Evolutionary conservation across 2,888 invertebrate species (phyloP).

Genomic region (Phorcus lineatus): DNA sequence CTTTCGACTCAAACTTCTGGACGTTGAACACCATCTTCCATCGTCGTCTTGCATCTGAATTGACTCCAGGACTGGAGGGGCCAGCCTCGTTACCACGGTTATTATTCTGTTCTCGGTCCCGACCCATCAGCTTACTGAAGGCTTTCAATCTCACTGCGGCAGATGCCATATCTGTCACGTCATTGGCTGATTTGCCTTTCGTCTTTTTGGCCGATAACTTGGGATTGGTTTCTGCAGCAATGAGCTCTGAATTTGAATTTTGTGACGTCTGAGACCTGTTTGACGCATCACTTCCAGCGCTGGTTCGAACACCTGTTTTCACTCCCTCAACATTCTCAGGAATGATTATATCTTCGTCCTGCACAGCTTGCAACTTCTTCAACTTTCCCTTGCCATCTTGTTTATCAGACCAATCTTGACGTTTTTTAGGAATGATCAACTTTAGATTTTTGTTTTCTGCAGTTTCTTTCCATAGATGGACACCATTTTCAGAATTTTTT

Average conservation of each 20-base stretch:
- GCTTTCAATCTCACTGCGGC: not conserved
- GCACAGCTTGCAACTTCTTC: not conserved
- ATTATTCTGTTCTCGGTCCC: conserved; percentile 29
- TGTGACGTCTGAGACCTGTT: conserved; percentile 27
- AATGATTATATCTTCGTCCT: not conserved
- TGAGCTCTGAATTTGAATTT: conserved; percentile 27
- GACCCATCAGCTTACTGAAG: conserved; percentile 20
- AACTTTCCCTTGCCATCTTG: not conserved
- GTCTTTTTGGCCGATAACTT: not conserved
- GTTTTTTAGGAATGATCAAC: conserved; percentile 31
- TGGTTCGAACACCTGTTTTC: not conserved
- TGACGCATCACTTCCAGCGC: conserved; percentile 31
- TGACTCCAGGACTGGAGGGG: conserved; percentile 17
- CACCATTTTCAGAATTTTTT: not conserved
- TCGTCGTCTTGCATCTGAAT: conserved; percentile 40
- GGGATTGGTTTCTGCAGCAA: not conserved
- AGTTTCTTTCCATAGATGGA: conserved; percentile 32
- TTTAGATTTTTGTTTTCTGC: conserved; percentile 32
- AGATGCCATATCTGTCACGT: conserved; percentile 2
- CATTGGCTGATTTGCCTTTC: conserved; percentile 29
- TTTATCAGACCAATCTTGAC: not conserved
- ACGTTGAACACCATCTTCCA: conserved; percentile 67
- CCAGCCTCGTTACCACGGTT: conserved; percentile 19
- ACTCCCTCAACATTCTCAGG: not conserved
- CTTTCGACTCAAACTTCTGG: conserved; percentile 60